Evolutionary conservation across 1,140 invertebrate genomes (phyloP).

Genomic region (Luehdorfia chinensis): DNA sequence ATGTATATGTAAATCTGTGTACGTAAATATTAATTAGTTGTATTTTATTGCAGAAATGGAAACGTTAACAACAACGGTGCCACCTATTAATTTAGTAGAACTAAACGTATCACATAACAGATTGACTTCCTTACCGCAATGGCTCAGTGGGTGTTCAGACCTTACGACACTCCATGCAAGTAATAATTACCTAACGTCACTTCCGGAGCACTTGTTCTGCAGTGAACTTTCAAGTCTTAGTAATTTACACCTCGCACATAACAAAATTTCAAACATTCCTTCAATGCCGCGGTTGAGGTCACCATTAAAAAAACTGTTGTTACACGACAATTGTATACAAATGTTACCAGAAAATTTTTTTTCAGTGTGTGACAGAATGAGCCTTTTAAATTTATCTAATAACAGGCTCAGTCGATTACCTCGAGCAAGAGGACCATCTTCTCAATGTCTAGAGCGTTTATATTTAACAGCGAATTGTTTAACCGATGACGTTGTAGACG

Average conservation of each 20-base stretch:
- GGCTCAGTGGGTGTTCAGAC: slow-evolving; percentile 86
- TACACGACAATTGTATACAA: slow-evolving; percentile 88
- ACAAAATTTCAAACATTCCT: slow-evolving; percentile 84
- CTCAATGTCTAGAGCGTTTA: slow-evolving; percentile 83
- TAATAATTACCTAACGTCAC: slow-evolving; percentile 83
- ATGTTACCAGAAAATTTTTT: slow-evolving; percentile 87
- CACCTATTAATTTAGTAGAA: slow-evolving; percentile 83
- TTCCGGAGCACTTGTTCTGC: slow-evolving; percentile 85
- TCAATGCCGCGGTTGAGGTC: slow-evolving; percentile 81
- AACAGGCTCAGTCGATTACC: slow-evolving; percentile 85
- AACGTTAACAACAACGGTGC: slow-evolving; percentile 80
- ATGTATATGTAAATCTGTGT: too few relatives aligned
- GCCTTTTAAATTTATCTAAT: slow-evolving; percentile 86
- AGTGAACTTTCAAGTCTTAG: slow-evolving; percentile 83
- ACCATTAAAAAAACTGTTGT: slow-evolving; percentile 83
- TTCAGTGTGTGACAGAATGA: slow-evolving; percentile 82
- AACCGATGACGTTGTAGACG: slow-evolving; percentile 83
- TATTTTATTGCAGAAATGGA: slow-evolving; percentile 80
- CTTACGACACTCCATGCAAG: slow-evolving; percentile 85
- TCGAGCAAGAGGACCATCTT: slow-evolving; percentile 75
- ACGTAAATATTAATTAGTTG: slow-evolving; percentile 11
- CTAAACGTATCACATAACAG: slow-evolving; percentile 88
- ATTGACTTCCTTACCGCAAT: slow-evolving; percentile 85
- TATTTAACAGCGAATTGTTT: slow-evolving; percentile 88
- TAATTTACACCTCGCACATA: slow-evolving; percentile 86